Percentiles rank a stretch among this genome's conserved stretches.
phyloP scores from a whole-genome alignment of 2,888 invertebrate species.

The Ormia ochracea region DNA sequence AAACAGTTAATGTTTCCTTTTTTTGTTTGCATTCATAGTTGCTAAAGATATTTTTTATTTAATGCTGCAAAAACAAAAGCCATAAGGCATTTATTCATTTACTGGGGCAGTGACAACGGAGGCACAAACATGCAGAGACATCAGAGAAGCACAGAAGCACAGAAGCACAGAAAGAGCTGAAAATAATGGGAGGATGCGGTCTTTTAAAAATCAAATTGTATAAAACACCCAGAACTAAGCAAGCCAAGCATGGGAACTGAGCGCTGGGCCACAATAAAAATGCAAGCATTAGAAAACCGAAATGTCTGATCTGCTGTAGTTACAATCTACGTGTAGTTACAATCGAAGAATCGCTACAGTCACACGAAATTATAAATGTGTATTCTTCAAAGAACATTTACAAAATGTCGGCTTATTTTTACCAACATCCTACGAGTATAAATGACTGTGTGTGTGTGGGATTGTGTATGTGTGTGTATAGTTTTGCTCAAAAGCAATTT shows the following conservation, averaged over 20 bases:
- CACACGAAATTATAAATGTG: background rate
- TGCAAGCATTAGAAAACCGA: conserved; percentile 49
- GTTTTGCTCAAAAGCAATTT: conserved; percentile 53
- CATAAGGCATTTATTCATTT: conserved; percentile 59
- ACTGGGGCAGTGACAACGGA: conserved; percentile 42
- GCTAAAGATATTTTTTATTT: conserved; percentile 4
- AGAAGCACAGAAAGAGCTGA: conserved; percentile 19
- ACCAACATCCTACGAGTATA: background rate
- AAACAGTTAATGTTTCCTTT: conserved; percentile 46
- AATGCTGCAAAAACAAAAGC: conserved; percentile 47
- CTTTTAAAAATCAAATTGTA: conserved; percentile 60
- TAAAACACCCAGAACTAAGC: conserved; percentile 57
- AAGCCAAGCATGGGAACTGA: conserved; percentile 26
- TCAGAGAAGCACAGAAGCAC: background rate
- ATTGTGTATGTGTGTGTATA: background rate
- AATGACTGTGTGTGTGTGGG: background rate
- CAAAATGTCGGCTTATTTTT: conserved; percentile 51
- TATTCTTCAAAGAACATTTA: conserved; percentile 37
- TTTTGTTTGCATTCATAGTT: background rate
- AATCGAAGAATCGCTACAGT: conserved; percentile 30
- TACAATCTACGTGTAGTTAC: conserved; percentile 44
- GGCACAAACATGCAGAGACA: background rate
- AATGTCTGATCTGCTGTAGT: conserved; percentile 34
- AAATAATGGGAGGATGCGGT: conserved; percentile 54
- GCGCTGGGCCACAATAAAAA: conserved; percentile 8